These are phyloP conservation scores for Chalcis sispes DNA, from an alignment of 2,888 invertebrate species.

Conservation along the genomic window DNA sequence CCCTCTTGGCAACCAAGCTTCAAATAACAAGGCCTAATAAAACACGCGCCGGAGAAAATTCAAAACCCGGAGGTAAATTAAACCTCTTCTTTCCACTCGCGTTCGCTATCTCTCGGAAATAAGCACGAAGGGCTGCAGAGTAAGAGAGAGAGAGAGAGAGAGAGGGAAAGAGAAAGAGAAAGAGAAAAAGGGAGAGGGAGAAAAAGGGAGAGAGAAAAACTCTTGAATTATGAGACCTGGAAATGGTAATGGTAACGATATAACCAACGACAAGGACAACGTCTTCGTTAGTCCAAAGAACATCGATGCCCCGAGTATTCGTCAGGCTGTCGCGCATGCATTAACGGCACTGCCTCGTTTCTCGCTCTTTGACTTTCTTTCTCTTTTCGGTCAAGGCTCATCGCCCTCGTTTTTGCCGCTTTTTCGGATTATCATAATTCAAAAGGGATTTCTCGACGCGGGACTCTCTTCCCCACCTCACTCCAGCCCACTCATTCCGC, in stretches of 20 bases:
- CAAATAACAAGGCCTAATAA: not conserved
- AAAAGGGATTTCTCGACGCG: slow-evolving; percentile 49
- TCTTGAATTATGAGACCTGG: not conserved
- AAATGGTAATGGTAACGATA: slow-evolving; percentile 23
- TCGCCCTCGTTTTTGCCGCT: slow-evolving; percentile 52
- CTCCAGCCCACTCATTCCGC: slow-evolving; percentile 10
- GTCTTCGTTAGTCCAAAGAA: slow-evolving; percentile 21
- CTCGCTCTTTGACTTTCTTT: not conserved
- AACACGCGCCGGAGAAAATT: not conserved
- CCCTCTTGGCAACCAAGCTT: not conserved
- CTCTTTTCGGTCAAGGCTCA: slow-evolving; percentile 10
- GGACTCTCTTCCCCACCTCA: not conserved
- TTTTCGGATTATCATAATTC: slow-evolving; percentile 58
- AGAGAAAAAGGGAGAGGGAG: too few species aligned
- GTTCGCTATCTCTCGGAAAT: too few species aligned
- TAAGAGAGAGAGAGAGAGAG: not conserved
- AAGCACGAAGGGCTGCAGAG: too few species aligned
- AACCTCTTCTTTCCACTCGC: too few species aligned
- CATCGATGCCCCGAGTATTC: slow-evolving; percentile 13
- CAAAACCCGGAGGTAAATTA: not conserved
- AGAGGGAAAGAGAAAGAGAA: not conserved
- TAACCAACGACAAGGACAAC: too few species aligned
- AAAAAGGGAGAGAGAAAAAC: too few species aligned
- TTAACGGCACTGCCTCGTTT: not conserved
- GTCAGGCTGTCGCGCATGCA: not conserved